These are phyloP conservation scores for Oligia strigilis DNA, from an alignment of 2,888 invertebrate genomes.

Conservation along the genomic window DNA sequence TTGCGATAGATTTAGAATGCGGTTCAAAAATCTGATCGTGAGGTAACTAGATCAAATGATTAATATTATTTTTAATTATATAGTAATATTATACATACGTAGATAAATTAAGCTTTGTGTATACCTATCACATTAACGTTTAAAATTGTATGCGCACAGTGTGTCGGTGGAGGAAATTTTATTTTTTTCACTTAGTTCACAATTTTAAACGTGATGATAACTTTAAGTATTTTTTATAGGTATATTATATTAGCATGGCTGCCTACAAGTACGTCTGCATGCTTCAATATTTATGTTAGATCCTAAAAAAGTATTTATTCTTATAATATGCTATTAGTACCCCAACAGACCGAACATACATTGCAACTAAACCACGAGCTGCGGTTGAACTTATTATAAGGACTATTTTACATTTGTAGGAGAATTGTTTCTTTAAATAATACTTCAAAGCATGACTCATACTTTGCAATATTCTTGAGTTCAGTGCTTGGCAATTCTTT, in stretches of 20 bases:
- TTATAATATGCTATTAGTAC: slow-evolving; percentile 49
- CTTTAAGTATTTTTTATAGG: slow-evolving; percentile 48
- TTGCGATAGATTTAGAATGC: slow-evolving; percentile 57
- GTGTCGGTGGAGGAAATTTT: slow-evolving; percentile 38
- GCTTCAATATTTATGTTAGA: slow-evolving; percentile 65
- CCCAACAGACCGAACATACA: slow-evolving; percentile 47
- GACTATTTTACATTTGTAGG: neutral
- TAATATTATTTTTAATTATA: slow-evolving; percentile 71
- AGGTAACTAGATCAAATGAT: slow-evolving; percentile 87
- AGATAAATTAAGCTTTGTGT: slow-evolving; percentile 70
- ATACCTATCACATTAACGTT: slow-evolving; percentile 60
- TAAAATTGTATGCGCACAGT: slow-evolving; percentile 64
- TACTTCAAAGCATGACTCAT: slow-evolving; percentile 4
- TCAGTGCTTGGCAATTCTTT: slow-evolving; percentile 9
- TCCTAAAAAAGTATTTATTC: slow-evolving; percentile 59
- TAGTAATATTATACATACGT: slow-evolving; percentile 77
- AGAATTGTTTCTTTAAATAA: slow-evolving; percentile 6
- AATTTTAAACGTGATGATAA: slow-evolving; percentile 65
- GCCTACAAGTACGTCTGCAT: slow-evolving; percentile 52
- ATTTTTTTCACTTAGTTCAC: slow-evolving; percentile 43
- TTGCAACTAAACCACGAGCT: slow-evolving; percentile 14
- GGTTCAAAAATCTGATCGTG: slow-evolving; percentile 66
- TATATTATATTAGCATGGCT: slow-evolving; percentile 48
- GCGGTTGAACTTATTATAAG: slow-evolving; percentile 18
- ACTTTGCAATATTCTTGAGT: neutral